Evolutionary conservation across 2,113 vertebrate genomes (phyloP).

Genomic region (Sander lucioperca): DNA sequence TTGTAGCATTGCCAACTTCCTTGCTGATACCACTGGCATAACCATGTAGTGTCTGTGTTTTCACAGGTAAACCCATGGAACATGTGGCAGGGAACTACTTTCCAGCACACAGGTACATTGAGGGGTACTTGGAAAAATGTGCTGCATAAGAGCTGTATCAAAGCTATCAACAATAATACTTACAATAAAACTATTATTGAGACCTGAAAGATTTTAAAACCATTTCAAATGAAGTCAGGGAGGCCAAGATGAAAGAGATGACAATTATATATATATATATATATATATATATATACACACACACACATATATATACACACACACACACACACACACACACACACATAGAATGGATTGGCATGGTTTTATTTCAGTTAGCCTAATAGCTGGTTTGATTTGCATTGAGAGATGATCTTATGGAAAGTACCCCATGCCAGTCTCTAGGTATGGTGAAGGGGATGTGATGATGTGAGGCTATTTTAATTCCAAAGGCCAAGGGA

Average conservation of each 20-base stretch:
- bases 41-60: constrained; percentile 14
- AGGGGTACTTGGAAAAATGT: neutral
- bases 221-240: neutral
- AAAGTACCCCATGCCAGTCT: too few species aligned
- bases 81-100: neutral
- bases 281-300: too few species aligned
- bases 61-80: constrained; percentile 15
- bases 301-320: too few species aligned
- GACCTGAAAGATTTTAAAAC: constrained; percentile 7
- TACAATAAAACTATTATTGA: neutral
- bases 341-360: too few species aligned
- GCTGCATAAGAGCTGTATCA: neutral
- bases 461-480: too few species aligned
- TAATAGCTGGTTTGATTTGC: too few species aligned
- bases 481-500: too few species aligned
- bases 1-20: neutral
- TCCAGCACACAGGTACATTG: neutral
- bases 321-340: too few species aligned
- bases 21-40: neutral
- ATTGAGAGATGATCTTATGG: too few species aligned
- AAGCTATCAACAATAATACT: constrained; percentile 6
- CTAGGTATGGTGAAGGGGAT: too few species aligned
- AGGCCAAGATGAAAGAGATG: constrained; percentile 1
- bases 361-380: too few species aligned
- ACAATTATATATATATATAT: too few species aligned